These are phyloP conservation scores for Psittacula cyanocephala DNA, from an alignment of 2,113 vertebrate genomes.

Conservation along the genomic window DNA sequence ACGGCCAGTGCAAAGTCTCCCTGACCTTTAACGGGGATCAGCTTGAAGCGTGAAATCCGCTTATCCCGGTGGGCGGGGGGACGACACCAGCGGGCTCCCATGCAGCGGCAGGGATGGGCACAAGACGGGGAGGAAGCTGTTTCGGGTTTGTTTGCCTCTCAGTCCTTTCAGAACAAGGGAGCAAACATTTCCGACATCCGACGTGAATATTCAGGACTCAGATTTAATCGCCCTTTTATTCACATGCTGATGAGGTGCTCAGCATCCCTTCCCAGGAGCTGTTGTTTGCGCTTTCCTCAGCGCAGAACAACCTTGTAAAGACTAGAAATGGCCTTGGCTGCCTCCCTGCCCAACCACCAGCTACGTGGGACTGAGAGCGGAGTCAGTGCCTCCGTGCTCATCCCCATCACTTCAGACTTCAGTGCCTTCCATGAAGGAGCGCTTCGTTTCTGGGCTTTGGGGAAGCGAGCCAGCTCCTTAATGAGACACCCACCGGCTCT, in stretches of 20 bases:
- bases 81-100: neutral
- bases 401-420: fast-evolving
- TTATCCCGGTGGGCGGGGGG: neutral
- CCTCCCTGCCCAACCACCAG: neutral
- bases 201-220: neutral
- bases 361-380: fast-evolving
- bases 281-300: neutral
- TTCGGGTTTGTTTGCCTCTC: neutral
- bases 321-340: neutral
- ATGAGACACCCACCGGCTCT: neutral
- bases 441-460: fast-evolving
- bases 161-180: neutral
- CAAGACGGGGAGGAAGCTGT: neutral
- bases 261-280: neutral
- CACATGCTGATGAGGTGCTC: constrained; percentile 13
- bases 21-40: neutral
- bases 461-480: neutral
- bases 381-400: neutral
- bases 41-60: neutral
- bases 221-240: constrained; percentile 34
- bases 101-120: neutral
- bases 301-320: neutral
- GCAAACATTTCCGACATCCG: constrained; percentile 10
- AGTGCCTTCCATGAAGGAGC: fast-evolving
- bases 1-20: neutral